These are phyloP conservation scores for Aphis gossypii DNA, from an alignment of 1,140 invertebrate genomes.

Conservation along the genomic window DNA sequence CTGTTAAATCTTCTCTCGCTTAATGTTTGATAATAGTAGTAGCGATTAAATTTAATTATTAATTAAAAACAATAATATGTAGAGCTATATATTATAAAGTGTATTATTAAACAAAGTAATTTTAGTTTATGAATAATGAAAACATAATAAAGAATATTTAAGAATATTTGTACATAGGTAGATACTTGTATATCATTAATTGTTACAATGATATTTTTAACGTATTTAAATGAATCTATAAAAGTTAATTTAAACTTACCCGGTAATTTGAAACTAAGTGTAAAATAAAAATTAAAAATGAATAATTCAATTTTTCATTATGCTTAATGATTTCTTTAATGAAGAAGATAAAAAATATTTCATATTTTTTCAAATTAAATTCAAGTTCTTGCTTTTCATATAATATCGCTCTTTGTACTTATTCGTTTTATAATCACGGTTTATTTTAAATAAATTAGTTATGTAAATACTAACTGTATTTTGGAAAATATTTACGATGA, in stretches of 20 bases:
- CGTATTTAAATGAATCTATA: not conserved
- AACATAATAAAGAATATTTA: not conserved
- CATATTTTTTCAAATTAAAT: not conserved
- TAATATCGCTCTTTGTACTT: not conserved
- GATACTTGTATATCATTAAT: not conserved
- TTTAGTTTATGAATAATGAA: not conserved
- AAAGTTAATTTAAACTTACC: not conserved
- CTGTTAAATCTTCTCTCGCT: not conserved
- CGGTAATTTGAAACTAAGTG: not conserved
- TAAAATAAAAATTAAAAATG: conserved; percentile 5
- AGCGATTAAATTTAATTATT: not conserved
- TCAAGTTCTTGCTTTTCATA: not conserved
- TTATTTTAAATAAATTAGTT: not conserved
- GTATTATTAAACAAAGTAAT: not conserved
- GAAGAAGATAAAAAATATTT: not conserved
- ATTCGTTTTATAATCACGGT: not conserved
- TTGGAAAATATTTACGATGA: not conserved
- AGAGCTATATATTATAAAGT: not conserved
- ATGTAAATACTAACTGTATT: not conserved
- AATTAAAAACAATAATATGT: not conserved
- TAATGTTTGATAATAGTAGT: not conserved
- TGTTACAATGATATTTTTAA: not conserved
- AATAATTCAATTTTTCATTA: not conserved
- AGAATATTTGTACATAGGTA: not conserved
- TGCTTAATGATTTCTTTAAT: not conserved